Conservation (phyloP, 1,140 invertebrate species). For the Andricus grossulariae region DNA sequence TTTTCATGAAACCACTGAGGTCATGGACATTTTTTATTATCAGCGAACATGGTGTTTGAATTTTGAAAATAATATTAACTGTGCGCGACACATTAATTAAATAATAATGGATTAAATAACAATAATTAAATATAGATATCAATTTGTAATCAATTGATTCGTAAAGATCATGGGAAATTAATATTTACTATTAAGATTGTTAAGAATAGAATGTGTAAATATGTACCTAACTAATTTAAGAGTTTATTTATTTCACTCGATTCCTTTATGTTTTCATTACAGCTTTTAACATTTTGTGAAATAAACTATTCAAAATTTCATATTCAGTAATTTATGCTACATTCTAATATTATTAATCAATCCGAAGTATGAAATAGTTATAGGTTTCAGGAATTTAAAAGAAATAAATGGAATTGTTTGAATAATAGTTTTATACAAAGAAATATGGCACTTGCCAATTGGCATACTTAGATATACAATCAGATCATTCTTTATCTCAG, state of each 20-base stretch:
- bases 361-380: neutral
- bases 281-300: constrained; percentile 9
- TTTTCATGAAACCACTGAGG: no score
- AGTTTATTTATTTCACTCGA: constrained; percentile 4
- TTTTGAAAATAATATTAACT: neutral
- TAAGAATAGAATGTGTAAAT: constrained; percentile 21
- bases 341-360: neutral
- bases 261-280: constrained; percentile 18
- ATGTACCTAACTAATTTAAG: constrained; percentile 24
- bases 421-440: no score
- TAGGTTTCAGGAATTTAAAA: constrained; percentile 4
- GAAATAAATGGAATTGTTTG: neutral
- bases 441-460: no score
- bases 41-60: neutral
- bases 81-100: neutral
- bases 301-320: constrained; percentile 6
- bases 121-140: no score
- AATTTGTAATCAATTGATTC: neutral
- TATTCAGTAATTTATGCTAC: neutral
- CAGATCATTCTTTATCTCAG: no score
- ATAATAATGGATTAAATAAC: no score
- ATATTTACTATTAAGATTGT: constrained; percentile 11
- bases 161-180: constrained; percentile 1
- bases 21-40: neutral
- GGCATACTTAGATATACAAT: no score